Evolutionary conservation across 1,140 invertebrate genomes (phyloP).

Genomic region (Aphelinus certus): DNA sequence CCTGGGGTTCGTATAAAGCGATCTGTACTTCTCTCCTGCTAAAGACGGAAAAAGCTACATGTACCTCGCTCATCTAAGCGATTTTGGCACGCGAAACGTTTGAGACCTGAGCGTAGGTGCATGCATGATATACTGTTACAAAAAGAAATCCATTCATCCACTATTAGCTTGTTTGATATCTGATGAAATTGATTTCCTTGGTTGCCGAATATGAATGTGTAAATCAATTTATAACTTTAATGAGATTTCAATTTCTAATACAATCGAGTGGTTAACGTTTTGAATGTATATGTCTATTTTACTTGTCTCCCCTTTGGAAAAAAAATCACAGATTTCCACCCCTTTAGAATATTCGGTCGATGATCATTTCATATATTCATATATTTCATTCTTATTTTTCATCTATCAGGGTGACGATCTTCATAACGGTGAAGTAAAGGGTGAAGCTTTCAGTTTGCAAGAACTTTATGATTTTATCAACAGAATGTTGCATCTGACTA

Average conservation of each 20-base stretch:
- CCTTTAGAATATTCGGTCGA: background rate
- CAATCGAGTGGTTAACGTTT: constrained; percentile 34
- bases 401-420: constrained; percentile 26
- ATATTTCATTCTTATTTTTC: constrained; percentile 35
- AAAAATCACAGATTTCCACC: background rate
- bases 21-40: no score
- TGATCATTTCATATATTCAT: constrained; percentile 2
- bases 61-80: no score
- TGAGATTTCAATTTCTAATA: constrained; percentile 25
- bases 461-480: constrained; percentile 48
- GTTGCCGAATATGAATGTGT: no score
- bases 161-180: no score
- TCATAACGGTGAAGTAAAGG: constrained; percentile 32
- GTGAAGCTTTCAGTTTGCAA: constrained; percentile 42
- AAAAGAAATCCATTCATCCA: no score
- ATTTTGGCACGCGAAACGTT: no score
- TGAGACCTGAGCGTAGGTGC: no score
- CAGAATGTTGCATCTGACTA: constrained; percentile 46
- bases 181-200: no score
- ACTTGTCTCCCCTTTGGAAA: constrained; percentile 35
- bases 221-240: no score
- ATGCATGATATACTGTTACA: no score
- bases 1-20: no score
- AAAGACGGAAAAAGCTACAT: no score
- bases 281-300: constrained; percentile 35